Conservation (phyloP, 2,113 vertebrate genomes). For the Cyphomyrus plagiostoma region DNA sequence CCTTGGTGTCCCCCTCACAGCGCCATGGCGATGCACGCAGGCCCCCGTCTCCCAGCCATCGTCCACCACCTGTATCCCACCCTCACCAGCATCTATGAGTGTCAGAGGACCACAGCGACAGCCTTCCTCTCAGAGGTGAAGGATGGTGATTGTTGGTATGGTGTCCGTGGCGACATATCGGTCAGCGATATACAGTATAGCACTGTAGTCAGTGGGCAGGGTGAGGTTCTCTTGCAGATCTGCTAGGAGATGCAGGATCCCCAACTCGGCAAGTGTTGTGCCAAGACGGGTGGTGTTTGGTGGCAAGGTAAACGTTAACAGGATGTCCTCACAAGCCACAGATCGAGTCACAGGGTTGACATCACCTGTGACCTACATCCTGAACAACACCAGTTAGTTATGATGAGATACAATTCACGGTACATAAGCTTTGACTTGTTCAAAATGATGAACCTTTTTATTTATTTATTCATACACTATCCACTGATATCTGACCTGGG, state of each 20-base stretch:
- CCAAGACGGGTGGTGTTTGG: not conserved
- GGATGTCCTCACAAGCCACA: not conserved
- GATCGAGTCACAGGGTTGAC: not conserved
- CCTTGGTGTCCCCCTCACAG: constrained; percentile 43
- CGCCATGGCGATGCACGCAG: constrained; percentile 72
- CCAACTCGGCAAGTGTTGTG: not conserved
- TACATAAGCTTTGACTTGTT: not conserved
- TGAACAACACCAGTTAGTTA: not conserved
- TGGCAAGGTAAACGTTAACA: not conserved
- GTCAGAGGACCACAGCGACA: constrained; percentile 73
- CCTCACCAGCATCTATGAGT: constrained; percentile 71
- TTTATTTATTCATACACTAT: not conserved
- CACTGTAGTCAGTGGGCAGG: not conserved
- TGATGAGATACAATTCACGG: not conserved
- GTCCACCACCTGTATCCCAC: constrained; percentile 65
- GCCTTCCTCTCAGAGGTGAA: constrained; percentile 85
- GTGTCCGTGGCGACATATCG: not conserved
- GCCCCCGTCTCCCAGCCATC: constrained; percentile 71
- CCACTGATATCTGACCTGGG: not conserved
- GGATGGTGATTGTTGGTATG: not conserved
- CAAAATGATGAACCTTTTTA: not conserved
- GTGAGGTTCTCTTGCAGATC: not conserved
- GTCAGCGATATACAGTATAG: not conserved
- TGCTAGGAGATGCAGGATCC: not conserved
- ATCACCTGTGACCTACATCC: not conserved